Conservation (phyloP, 2,888 invertebrate species). For the Nomada flava region DNA sequence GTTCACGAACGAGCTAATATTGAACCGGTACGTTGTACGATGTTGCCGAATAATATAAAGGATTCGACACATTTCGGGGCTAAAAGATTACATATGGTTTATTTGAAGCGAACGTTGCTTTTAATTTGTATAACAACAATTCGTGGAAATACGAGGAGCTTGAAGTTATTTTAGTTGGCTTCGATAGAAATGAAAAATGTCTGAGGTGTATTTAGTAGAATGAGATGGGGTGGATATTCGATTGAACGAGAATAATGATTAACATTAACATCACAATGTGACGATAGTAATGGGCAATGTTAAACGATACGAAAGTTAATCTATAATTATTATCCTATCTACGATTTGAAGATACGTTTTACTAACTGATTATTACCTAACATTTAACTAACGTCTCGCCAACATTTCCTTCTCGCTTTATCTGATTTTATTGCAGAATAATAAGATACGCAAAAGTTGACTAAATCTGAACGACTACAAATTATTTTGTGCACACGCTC, state of each 20-base stretch:
- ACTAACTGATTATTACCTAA: no score
- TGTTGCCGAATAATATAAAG: no score
- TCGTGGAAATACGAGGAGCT: not conserved
- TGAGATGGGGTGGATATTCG: not conserved
- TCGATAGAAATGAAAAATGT: not conserved
- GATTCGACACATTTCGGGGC: no score
- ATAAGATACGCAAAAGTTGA: not conserved
- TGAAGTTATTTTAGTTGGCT: slow-evolving; percentile 13
- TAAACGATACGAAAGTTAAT: no score
- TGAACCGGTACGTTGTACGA: no score
- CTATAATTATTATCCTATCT: not conserved
- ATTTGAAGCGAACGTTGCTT: not conserved
- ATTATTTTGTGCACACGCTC: not conserved
- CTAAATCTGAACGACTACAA: not conserved
- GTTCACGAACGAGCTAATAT: not conserved
- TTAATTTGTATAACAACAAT: not conserved
- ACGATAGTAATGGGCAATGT: not conserved
- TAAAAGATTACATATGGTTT: not conserved
- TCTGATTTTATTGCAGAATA: not conserved
- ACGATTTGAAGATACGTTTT: no score
- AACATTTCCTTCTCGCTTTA: not conserved
- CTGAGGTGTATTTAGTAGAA: not conserved
- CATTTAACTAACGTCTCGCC: no score
- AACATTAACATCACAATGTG: not conserved
- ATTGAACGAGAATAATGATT: not conserved